phyloP scores from a whole-genome alignment of 1,140 invertebrate species.

The Diorhabda sublineata region DNA sequence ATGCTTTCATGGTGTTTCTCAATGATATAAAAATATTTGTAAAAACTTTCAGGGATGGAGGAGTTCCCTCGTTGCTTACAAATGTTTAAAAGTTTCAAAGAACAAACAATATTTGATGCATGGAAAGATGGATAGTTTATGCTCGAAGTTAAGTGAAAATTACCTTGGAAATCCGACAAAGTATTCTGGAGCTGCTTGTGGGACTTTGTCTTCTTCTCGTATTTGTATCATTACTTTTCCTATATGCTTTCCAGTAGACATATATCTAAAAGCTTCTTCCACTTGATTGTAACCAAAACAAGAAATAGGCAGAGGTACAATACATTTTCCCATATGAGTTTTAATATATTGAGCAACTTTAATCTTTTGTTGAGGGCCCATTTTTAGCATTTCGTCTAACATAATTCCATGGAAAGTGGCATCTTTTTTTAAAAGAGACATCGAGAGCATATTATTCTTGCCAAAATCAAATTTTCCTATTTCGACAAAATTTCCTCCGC shows the following conservation, averaged over 20 bases:
- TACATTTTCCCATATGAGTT: conserved; percentile 49
- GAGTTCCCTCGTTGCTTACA: too few species aligned
- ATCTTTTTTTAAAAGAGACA: conserved; percentile 76
- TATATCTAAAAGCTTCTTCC: conserved; percentile 65
- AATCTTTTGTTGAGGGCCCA: conserved; percentile 36
- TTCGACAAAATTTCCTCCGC: conserved; percentile 67
- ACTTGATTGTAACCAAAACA: conserved; percentile 59
- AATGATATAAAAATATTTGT: too few species aligned
- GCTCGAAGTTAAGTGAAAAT: too few species aligned
- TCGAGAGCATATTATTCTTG: conserved; percentile 61
- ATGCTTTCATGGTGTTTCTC: too few species aligned
- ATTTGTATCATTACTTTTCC: conserved; percentile 78
- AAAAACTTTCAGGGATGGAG: too few species aligned
- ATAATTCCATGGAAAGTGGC: conserved; percentile 84
- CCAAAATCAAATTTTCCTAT: conserved; percentile 74
- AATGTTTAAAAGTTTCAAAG: too few species aligned
- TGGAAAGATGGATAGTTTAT: too few species aligned
- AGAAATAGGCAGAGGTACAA: conserved; percentile 57
- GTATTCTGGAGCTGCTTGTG: neutral
- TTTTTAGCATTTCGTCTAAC: conserved; percentile 69
- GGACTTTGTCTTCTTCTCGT: conserved; percentile 49
- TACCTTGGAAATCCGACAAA: conserved; percentile 24
- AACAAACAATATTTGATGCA: too few species aligned
- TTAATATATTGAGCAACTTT: conserved; percentile 57
- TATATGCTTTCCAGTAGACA: conserved; percentile 83